phyloP scores from a whole-genome alignment of 2,888 invertebrate genomes.

The Muschampia plurimacula region DNA sequence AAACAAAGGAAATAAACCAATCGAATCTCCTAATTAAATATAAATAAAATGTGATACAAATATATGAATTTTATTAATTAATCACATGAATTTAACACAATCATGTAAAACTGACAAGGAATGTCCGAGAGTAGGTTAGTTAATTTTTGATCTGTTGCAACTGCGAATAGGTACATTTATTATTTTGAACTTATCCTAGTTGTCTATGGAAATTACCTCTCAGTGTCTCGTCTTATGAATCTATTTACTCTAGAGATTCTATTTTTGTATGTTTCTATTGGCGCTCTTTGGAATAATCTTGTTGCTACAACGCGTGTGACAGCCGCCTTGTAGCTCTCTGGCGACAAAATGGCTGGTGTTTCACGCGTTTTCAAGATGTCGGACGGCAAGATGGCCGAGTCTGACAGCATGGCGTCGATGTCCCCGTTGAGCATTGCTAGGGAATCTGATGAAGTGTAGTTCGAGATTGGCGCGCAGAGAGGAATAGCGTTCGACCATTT shows the following conservation, averaged over 20 bases:
- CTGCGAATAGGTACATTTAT: slow-evolving; percentile 6
- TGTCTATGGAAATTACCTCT: slow-evolving; percentile 68
- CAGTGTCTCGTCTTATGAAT: slow-evolving; percentile 70
- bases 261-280: slow-evolving; percentile 74
- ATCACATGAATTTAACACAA: slow-evolving; percentile 9
- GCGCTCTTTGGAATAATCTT: slow-evolving; percentile 64
- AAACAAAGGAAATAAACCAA: background rate
- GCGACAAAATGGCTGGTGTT: slow-evolving; percentile 77
- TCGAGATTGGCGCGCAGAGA: slow-evolving; percentile 86
- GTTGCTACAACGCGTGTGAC: slow-evolving; percentile 74
- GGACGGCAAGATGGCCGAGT: slow-evolving; percentile 59
- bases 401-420: slow-evolving; percentile 79
- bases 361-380: slow-evolving; percentile 74
- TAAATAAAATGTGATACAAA: no score
- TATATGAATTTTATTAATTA: background rate
- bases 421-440: slow-evolving; percentile 75
- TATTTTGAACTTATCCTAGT: slow-evolving; percentile 31
- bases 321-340: slow-evolving; percentile 75
- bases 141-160: slow-evolving; percentile 11
- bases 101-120: background rate
- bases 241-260: slow-evolving; percentile 75
- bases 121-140: background rate
- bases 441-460: slow-evolving; percentile 71
- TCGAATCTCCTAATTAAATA: no score
- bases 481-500: slow-evolving; percentile 96